Evolutionary conservation across 2,113 vertebrate species (phyloP).

Genomic region (Climacteris rufus): DNA sequence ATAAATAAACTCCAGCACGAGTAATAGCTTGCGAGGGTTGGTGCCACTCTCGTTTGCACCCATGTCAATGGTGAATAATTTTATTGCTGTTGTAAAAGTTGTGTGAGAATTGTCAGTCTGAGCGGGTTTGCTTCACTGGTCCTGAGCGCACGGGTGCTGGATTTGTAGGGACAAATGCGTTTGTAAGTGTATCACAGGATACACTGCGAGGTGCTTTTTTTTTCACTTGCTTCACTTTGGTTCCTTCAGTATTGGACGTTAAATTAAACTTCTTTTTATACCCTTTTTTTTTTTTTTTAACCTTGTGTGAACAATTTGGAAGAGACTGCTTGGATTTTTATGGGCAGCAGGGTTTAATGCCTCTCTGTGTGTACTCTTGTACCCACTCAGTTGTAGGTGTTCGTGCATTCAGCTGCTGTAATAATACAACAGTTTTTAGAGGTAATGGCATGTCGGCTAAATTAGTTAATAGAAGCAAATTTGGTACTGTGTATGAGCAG

Average conservation of each 20-base stretch:
- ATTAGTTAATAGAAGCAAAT: neutral
- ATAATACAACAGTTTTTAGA: neutral
- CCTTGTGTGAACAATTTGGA: neutral
- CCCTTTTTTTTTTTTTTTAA: neutral
- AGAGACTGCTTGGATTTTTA: neutral
- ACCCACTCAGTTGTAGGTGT: neutral
- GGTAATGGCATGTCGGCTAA: neutral
- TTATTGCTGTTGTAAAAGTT: neutral
- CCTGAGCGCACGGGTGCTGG: neutral
- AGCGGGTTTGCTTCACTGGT: neutral
- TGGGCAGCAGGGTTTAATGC: neutral
- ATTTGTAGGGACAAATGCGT: neutral
- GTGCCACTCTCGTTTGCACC: neutral
- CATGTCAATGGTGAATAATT: neutral
- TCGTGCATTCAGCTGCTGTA: neutral
- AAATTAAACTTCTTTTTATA: neutral
- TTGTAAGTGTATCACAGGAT: rapidly evolving
- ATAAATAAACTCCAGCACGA: neutral
- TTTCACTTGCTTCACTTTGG: rapidly evolving
- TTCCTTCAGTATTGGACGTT: neutral
- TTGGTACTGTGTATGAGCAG: neutral
- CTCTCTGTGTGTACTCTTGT: neutral
- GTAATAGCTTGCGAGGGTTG: neutral
- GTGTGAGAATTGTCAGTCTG: neutral
- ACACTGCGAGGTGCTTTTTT: rapidly evolving